Base-by-base conservation (phyloP, 2,113 vertebrate genomes). In the Spea bombifrons region DNA sequence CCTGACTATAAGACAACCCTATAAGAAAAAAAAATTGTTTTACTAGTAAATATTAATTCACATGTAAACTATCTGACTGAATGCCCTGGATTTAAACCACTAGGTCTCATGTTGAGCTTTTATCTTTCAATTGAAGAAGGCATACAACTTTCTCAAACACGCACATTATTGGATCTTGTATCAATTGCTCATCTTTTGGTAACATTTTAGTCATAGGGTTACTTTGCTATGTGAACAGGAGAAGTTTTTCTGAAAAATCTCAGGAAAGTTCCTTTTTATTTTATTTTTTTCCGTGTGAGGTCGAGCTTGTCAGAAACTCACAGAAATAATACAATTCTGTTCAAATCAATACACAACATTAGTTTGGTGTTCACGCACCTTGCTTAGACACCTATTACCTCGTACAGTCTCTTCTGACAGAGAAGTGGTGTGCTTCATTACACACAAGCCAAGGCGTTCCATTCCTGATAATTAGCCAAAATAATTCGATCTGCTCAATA, bases 381-480 rank as follows among this genome's bases (percentile, higher is more conserved):
- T 16, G 8, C 52, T 44, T 68, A 80, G 64, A 68, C 55, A 73
- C 71, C 70, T 48, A 72, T 79, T 73, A 72, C 64, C 49, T 6
- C 15, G 71, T 44, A 59, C 7, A 57, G 53, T 74, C 50, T 61
- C 12, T 57, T 61, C 66, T 80, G 71, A 66, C 63, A 79, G 63
- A 13, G 45, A 55, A 79, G 66, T 52, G n/a, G 50, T 63, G 10
- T 67, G 64, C 71, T 74, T 80, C 63, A 74, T 80, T 68, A 68
- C 64, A 79, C 63, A 48, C 44, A 66, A 74, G 64, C 17, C 52
- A 61, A 72, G 64, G 46, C 78, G 61, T 73, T 50, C 64, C 73
- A 66, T 68, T 73, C 72, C 46, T 68, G 65, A 74, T 74, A 80
- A 80, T 71, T 80, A 74, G 78, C 71, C 65, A 55, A 68, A 80